These are phyloP conservation scores for Entomobrya proxima DNA, from an alignment of 2,888 invertebrate genomes.

Conservation along the genomic window DNA sequence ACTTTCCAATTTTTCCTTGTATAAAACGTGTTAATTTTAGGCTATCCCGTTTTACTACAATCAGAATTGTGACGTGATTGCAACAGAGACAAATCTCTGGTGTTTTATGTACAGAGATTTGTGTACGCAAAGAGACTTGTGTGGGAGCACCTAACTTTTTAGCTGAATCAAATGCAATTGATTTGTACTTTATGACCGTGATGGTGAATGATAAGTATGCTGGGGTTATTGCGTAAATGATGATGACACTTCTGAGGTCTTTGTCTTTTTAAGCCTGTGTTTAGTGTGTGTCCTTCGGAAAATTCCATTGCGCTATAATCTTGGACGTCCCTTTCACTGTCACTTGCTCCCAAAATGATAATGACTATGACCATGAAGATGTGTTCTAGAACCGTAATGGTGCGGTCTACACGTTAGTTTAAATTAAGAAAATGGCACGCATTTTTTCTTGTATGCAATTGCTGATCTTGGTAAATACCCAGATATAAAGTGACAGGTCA, in stretches of 20 bases:
- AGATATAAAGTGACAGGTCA: neutral
- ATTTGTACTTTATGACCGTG: neutral
- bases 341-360: neutral
- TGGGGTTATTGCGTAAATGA: neutral
- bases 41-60: too few species aligned
- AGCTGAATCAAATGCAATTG: neutral
- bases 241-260: neutral
- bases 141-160: too few species aligned
- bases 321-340: neutral
- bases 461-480: conserved; percentile 11
- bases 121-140: too few species aligned
- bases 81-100: too few species aligned
- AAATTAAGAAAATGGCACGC: neutral
- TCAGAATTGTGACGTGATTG: too few species aligned
- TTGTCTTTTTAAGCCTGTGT: neutral
- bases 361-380: conserved; percentile 9
- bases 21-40: too few species aligned
- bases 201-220: neutral
- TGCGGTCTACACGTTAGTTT: neutral
- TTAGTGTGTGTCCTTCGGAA: conserved; percentile 6
- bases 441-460: neutral
- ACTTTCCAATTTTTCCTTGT: too few species aligned
- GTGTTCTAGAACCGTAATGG: neutral
- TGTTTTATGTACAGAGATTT: too few species aligned
- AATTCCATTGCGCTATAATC: neutral